phyloP scores from a whole-genome alignment of 35 echinoderm and acorn worm species.

The Diadema setosum region DNA sequence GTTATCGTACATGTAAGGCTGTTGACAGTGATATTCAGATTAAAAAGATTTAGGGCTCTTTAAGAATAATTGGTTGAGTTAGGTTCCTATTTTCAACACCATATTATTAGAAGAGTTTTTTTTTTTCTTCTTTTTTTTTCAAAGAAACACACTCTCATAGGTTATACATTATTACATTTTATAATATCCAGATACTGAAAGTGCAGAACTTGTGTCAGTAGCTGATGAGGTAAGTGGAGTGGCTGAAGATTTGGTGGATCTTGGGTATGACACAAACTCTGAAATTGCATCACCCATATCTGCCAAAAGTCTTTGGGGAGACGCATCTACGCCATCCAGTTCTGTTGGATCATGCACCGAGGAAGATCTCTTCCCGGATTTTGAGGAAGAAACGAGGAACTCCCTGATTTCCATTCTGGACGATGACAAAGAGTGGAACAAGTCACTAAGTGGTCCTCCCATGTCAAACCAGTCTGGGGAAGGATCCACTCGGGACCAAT shows the following conservation, averaged over 20 bases:
- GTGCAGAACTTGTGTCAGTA: slow-evolving; percentile 20
- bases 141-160: background rate
- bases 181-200: slow-evolving; percentile 58
- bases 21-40: too few relatives aligned
- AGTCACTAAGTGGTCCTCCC: background rate
- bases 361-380: background rate
- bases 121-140: too few relatives aligned
- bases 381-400: slow-evolving; percentile 27
- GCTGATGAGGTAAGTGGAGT: slow-evolving; percentile 21
- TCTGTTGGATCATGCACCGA: background rate
- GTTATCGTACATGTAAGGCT: too few relatives aligned
- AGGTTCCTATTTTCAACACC: too few relatives aligned
- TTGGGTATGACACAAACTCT: background rate
- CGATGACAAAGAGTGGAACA: background rate
- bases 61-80: too few relatives aligned
- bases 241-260: background rate
- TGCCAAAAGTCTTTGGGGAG: slow-evolving; percentile 20
- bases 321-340: slow-evolving; percentile 12
- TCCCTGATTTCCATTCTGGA: slow-evolving; percentile 26
- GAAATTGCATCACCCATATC: slow-evolving; percentile 30
- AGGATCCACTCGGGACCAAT: background rate
- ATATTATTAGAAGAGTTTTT: too few relatives aligned
- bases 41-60: too few relatives aligned
- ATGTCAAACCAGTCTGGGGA: background rate
- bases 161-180: slow-evolving; percentile 44